These are phyloP conservation scores for Ectemnius continuus DNA, from an alignment of 2,888 invertebrate species.

Conservation along the genomic window DNA sequence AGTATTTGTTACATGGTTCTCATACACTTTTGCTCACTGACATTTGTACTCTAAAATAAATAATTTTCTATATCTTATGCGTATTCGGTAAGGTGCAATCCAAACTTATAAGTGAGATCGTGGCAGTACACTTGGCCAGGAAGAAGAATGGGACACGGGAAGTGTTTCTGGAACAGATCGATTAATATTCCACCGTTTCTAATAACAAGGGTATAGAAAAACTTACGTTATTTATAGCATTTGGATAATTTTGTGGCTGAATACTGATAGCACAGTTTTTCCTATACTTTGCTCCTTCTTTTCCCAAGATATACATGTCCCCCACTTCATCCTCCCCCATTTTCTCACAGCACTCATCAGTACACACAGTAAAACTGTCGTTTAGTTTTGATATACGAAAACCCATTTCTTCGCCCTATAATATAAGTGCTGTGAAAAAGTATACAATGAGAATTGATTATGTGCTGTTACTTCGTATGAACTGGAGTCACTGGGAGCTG, in stretches of 20 bases:
- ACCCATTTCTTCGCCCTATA: neutral
- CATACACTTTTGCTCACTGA: too few species aligned
- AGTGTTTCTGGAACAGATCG: slow-evolving; percentile 82
- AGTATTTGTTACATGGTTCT: neutral
- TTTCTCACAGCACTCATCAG: slow-evolving; percentile 1
- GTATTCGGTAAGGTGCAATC: slow-evolving; percentile 72
- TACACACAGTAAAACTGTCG: too few species aligned
- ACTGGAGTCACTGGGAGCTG: slow-evolving; percentile 15
- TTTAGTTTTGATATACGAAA: too few species aligned
- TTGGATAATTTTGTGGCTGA: slow-evolving; percentile 94
- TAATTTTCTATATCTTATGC: slow-evolving; percentile 45
- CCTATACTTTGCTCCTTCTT: slow-evolving; percentile 84
- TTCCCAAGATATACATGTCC: slow-evolving; percentile 79
- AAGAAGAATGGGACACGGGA: slow-evolving; percentile 85
- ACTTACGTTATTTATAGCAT: slow-evolving; percentile 90
- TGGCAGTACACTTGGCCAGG: slow-evolving; percentile 88
- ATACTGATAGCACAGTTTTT: slow-evolving; percentile 90
- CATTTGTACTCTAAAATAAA: neutral
- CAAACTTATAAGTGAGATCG: slow-evolving; percentile 87
- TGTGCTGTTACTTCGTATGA: slow-evolving; percentile 24
- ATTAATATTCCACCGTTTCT: slow-evolving; percentile 3
- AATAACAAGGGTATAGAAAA: neutral
- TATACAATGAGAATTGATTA: neutral
- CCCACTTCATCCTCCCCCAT: slow-evolving; percentile 18
- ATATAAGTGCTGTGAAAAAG: neutral